Conservation (phyloP, 2,113 vertebrate genomes). For the Phalacrocorax pelagicus region DNA sequence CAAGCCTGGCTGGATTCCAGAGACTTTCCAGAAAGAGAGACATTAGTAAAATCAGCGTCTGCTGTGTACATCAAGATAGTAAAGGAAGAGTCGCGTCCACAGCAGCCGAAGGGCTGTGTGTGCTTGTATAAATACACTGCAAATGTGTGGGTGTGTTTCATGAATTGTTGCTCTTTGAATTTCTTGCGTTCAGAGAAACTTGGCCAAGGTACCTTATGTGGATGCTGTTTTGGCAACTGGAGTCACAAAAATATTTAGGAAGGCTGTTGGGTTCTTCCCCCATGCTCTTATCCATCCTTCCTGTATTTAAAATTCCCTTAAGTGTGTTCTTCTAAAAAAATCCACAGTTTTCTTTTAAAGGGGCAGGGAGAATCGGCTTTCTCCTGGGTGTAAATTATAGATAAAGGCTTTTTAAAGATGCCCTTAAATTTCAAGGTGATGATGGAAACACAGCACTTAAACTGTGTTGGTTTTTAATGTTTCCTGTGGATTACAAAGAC, state of each 20-base stretch:
- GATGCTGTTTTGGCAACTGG: slow-evolving; percentile 21
- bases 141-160: not conserved
- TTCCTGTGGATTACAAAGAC: not conserved
- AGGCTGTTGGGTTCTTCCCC: not conserved
- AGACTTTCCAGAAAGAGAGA: not conserved
- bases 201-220: not conserved
- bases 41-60: not conserved
- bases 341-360: not conserved
- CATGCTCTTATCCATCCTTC: not conserved
- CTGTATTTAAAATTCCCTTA: slow-evolving; percentile 27
- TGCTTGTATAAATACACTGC: not conserved
- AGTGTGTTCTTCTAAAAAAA: not conserved
- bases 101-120: not conserved
- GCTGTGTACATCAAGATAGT: not conserved
- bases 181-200: not conserved
- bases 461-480: not conserved
- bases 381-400: not conserved
- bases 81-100: not conserved
- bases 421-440: not conserved
- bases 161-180: not conserved
- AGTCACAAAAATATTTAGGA: not conserved
- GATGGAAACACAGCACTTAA: not conserved
- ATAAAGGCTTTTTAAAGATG: not conserved
- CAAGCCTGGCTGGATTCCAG: not conserved
- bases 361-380: not conserved